Conservation (phyloP, 2,888 invertebrate genomes). For the Pyrrhopygopsis socrates region DNA sequence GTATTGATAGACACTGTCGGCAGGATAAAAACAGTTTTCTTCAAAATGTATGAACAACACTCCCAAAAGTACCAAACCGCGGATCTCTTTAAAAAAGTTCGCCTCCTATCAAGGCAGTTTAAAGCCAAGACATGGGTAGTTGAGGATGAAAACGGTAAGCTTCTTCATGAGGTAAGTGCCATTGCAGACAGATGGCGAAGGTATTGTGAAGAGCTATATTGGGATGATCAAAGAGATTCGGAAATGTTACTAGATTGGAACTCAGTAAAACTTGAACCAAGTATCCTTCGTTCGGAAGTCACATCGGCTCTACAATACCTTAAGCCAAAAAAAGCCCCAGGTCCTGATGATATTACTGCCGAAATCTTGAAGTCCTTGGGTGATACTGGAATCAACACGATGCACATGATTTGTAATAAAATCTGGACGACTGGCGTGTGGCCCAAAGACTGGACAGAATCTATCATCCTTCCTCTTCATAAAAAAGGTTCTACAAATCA, state of each 20-base stretch:
- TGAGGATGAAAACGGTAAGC: not conserved
- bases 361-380: no score
- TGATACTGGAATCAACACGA: no score
- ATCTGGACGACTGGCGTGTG: not conserved
- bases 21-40: not conserved
- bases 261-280: not conserved
- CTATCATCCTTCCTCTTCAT: not conserved
- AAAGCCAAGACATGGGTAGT: not conserved
- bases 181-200: not conserved
- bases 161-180: not conserved
- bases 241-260: no score
- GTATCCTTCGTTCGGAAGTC: not conserved
- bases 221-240: no score
- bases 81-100: constrained; percentile 10
- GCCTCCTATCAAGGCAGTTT: not conserved
- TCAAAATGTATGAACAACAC: not conserved
- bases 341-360: no score
- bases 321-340: no score
- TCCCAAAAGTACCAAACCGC: not conserved
- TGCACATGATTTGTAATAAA: no score
- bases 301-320: not conserved
- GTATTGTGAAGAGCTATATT: not conserved
- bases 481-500: not conserved
- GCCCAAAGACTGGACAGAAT: not conserved
- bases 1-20: not conserved